These are phyloP conservation scores for Litocranius walleri DNA, from an alignment of 2,113 vertebrate species.

Conservation along the genomic window DNA sequence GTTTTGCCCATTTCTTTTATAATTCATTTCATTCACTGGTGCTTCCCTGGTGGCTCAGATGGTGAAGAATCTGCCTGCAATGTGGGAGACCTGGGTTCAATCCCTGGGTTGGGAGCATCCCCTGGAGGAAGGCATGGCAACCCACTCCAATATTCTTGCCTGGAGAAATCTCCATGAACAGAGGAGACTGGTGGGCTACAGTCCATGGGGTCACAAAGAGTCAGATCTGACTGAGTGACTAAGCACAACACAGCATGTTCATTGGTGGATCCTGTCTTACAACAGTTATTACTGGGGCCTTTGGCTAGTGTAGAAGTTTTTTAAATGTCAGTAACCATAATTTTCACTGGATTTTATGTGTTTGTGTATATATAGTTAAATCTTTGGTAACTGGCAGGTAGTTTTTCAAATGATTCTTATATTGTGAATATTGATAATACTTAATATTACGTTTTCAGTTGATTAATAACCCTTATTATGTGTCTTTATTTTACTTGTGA, in stretches of 20 bases:
- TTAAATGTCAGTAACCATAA: background rate
- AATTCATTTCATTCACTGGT: background rate
- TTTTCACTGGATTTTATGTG: background rate
- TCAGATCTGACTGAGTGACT: background rate
- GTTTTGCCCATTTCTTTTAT: background rate
- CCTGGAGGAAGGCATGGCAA: background rate
- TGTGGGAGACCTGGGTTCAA: background rate
- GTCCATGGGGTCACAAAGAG: background rate
- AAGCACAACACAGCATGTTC: background rate
- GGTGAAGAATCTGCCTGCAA: background rate
- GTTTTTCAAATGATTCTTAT: background rate
- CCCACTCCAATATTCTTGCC: background rate
- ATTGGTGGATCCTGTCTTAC: background rate
- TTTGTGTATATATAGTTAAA: background rate
- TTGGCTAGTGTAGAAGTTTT: background rate
- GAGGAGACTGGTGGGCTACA: background rate
- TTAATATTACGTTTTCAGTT: background rate
- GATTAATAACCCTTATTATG: background rate
- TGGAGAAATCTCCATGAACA: background rate
- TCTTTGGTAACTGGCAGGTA: background rate
- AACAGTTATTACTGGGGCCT: background rate
- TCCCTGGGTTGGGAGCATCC: background rate
- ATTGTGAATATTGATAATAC: background rate
- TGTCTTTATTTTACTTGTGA: background rate
- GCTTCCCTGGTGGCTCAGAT: background rate